phyloP scores from a whole-genome alignment of 2,797 vertebrate genomes.

The Diplodus sargus region DNA sequence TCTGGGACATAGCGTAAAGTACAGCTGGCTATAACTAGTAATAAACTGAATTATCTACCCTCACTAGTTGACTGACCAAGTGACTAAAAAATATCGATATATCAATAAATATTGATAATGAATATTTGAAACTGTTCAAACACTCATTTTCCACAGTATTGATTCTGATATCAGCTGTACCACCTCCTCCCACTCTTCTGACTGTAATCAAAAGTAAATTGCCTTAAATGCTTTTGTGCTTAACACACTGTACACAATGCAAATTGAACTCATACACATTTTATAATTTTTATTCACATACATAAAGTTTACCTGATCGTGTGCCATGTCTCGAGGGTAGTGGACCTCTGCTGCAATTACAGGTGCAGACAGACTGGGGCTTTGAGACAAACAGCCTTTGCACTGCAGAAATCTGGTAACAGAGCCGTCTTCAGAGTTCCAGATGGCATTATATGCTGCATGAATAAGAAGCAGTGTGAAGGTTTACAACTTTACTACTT shows the following conservation, averaged over 20 bases:
- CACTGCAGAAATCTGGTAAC: constrained; percentile 83
- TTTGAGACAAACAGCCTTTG: constrained; percentile 77
- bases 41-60: background rate
- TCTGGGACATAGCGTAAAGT: background rate
- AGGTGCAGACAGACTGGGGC: constrained; percentile 57
- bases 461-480: constrained; percentile 21
- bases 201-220: too few relatives aligned
- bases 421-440: constrained; percentile 80
- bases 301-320: constrained; percentile 71
- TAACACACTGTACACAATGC: too few relatives aligned
- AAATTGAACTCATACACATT: too few relatives aligned
- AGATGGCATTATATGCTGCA: constrained; percentile 78
- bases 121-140: too few relatives aligned
- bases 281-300: background rate
- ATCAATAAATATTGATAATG: too few relatives aligned
- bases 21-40: background rate
- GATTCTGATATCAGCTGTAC: too few relatives aligned
- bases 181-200: too few relatives aligned
- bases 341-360: constrained; percentile 81
- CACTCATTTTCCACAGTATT: too few relatives aligned
- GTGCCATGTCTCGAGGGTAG: constrained; percentile 58
- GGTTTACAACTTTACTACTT: background rate
- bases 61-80: background rate
- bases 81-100: too few relatives aligned
- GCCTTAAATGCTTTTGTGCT: too few relatives aligned